Evolutionary conservation across 2,113 vertebrate genomes (phyloP).

Genomic region (Coracopsis vasa): DNA sequence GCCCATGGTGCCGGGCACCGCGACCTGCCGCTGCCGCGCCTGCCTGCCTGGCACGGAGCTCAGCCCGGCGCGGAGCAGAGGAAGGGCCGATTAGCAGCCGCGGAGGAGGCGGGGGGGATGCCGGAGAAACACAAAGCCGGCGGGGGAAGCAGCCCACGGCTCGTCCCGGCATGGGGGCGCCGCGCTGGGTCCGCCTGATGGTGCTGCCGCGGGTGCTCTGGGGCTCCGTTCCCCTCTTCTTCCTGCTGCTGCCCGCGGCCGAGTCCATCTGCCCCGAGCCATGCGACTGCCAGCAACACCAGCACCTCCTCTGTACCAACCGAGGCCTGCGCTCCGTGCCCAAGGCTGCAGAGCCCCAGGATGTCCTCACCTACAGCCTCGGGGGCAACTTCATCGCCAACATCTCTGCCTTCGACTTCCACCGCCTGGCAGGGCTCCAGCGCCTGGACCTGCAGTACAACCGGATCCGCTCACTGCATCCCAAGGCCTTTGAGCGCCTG

Average conservation of each 20-base stretch:
- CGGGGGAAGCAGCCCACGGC: conserved; percentile 59
- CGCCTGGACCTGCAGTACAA: conserved; percentile 93
- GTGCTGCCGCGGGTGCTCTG: conserved; percentile 47
- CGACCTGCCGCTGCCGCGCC: not conserved
- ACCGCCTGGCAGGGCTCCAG: conserved; percentile 80
- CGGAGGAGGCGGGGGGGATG: conserved; percentile 67
- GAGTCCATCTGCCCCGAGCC: conserved; percentile 83
- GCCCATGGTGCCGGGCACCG: not conserved
- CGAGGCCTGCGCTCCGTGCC: conserved; percentile 87
- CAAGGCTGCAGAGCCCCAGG: conserved; percentile 73
- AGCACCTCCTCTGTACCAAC: conserved; percentile 91
- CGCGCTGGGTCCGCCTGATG: conserved; percentile 67
- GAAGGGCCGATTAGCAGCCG: conserved; percentile 45
- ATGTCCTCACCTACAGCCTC: conserved; percentile 87
- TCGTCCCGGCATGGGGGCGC: conserved; percentile 72
- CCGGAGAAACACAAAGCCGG: conserved; percentile 64
- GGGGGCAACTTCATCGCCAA: conserved; percentile 93
- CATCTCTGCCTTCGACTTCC: conserved; percentile 87
- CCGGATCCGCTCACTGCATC: conserved; percentile 84
- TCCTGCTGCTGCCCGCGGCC: conserved; percentile 65
- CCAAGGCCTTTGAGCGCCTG: conserved; percentile 88
- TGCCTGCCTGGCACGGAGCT: not conserved
- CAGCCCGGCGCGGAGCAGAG: not conserved
- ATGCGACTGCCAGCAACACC: conserved; percentile 91
- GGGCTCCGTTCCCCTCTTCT: conserved; percentile 39